A percentile compares a stretch with the other conserved stretches of the same genome.
Evolutionary conservation across 2,113 vertebrate genomes (phyloP).

Genomic region (Dipodomys merriami): DNA sequence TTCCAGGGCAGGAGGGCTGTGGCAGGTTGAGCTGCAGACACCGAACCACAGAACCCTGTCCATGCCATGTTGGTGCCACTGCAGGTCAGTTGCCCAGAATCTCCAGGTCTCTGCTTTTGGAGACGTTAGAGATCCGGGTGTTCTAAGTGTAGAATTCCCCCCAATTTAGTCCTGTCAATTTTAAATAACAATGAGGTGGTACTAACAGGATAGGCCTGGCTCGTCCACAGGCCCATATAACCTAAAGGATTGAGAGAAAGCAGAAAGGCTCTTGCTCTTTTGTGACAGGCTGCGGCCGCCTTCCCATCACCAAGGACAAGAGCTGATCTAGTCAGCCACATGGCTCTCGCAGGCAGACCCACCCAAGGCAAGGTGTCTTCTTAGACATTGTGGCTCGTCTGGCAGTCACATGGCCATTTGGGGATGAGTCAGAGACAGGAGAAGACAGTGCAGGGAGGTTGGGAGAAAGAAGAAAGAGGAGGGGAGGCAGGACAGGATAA

Average conservation of each 20-base stretch:
- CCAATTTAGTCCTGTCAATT: background rate
- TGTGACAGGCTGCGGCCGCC: accelerated
- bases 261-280: background rate
- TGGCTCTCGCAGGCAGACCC: background rate
- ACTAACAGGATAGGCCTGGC: background rate
- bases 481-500: too few species aligned
- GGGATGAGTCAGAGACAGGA: background rate
- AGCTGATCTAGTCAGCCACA: background rate
- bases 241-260: background rate
- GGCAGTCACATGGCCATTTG: background rate
- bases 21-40: accelerated
- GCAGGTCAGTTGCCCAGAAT: too few species aligned
- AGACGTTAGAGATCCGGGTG: background rate
- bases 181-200: background rate
- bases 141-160: background rate
- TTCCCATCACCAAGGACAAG: background rate
- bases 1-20: too few species aligned
- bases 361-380: too few species aligned
- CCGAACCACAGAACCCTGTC: background rate
- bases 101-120: background rate
- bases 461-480: accelerated
- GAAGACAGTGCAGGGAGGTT: accelerated
- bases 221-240: accelerated
- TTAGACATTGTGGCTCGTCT: too few species aligned
- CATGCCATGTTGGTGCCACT: too few species aligned